Evolutionary conservation across 2,888 invertebrate genomes (phyloP).

Genomic region (Drosophila kambysellisi): DNA sequence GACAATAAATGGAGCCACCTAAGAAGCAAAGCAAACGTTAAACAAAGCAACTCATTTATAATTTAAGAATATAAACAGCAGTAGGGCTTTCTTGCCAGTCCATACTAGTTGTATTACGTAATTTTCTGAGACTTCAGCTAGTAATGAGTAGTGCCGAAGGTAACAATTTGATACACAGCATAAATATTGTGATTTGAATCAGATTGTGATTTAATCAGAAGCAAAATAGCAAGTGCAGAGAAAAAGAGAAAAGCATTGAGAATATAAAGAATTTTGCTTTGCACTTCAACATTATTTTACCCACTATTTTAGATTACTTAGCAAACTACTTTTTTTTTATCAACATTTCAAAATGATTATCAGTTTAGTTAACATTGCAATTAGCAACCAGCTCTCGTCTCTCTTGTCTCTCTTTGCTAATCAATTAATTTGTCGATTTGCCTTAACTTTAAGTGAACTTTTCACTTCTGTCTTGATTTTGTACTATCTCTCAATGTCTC

Average conservation of each 20-base stretch:
- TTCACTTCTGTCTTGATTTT: background rate
- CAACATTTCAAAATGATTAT: background rate
- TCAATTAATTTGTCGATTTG: background rate
- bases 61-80: conserved; percentile 1
- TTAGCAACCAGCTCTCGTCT: background rate
- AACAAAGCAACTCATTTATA: background rate
- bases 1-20: conserved; percentile 5
- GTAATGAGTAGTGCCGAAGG: too few species aligned
- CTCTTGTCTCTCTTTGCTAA: background rate
- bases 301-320: background rate
- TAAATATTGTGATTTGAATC: background rate
- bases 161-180: background rate
- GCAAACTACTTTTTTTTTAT: background rate
- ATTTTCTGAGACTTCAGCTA: background rate
- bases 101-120: background rate
- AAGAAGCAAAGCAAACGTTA: conserved; percentile 14
- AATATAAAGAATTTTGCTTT: background rate
- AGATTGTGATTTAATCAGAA: background rate
- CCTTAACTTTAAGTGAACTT: background rate
- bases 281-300: background rate
- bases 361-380: background rate
- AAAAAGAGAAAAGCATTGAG: background rate
- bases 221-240: background rate
- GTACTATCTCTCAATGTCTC: fast-evolving
- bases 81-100: background rate